phyloP scores from a whole-genome alignment of 2,888 invertebrate genomes.

The Drosophila neotestacea region DNA sequence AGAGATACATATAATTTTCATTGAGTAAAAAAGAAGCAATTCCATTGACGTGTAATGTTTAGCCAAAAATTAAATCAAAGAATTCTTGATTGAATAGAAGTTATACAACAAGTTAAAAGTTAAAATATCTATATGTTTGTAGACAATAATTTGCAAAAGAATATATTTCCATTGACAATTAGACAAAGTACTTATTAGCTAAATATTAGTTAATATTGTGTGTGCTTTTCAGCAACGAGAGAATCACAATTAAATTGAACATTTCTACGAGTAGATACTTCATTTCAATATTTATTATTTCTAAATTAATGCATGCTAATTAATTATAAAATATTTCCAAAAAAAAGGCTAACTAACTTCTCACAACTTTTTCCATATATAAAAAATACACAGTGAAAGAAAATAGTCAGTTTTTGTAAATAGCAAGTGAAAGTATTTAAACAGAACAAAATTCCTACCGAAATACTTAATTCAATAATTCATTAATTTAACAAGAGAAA shows the following conservation, averaged over 20 bases:
- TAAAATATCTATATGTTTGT: conserved; percentile 69
- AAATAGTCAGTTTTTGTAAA: conserved; percentile 64
- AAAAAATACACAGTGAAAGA: conserved; percentile 35
- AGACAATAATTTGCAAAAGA: conserved; percentile 76
- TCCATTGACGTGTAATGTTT: conserved; percentile 18
- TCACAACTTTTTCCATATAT: conserved; percentile 29
- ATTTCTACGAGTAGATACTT: conserved; percentile 30
- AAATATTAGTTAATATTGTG: conserved; percentile 54
- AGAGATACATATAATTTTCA: conserved; percentile 19
- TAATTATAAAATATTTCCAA: conserved; percentile 8
- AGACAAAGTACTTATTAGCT: conserved; percentile 60
- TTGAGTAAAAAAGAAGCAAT: neutral
- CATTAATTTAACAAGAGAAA: conserved; percentile 1
- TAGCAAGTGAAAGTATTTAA: conserved; percentile 66
- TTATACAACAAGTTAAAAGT: conserved; percentile 36
- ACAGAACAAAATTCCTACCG: conserved; percentile 78
- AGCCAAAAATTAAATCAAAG: conserved; percentile 36
- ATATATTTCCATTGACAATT: conserved; percentile 53
- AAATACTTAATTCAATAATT: conserved; percentile 55
- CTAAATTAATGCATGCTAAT: conserved; percentile 28
- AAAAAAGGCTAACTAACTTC: conserved; percentile 7
- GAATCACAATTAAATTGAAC: conserved; percentile 41
- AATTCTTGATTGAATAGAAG: conserved; percentile 22
- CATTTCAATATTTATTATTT: conserved; percentile 18
- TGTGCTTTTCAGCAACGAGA: conserved; percentile 25